Percentiles rank a stretch among this genome's conserved stretches.
Evolutionary conservation across 2,797 vertebrate genomes (phyloP).

Genomic region (Etheostoma perlongum): DNA sequence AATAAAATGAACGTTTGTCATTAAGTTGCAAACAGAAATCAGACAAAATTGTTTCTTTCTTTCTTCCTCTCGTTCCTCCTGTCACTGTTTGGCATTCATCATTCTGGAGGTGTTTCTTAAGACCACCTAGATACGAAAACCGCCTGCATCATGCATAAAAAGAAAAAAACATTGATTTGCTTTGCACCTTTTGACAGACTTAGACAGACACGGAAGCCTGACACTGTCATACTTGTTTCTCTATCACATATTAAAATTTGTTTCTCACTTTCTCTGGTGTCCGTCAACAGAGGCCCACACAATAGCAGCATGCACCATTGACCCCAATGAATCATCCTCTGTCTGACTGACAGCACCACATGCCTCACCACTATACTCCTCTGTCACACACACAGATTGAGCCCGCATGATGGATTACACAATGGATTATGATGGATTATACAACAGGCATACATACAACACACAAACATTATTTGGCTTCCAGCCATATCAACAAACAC

Average conservation of each 20-base stretch:
- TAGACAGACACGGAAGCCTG: not conserved
- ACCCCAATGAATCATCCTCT: conserved; percentile 60
- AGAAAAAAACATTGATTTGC: conserved; percentile 20
- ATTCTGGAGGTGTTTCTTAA: conserved; percentile 10
- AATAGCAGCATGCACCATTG: conserved; percentile 46
- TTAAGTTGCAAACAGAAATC: not conserved
- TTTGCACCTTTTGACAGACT: conserved; percentile 32
- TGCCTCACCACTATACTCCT: conserved; percentile 41
- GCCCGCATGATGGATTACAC: conserved; percentile 70
- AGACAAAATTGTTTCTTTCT: not conserved
- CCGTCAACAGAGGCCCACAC: conserved; percentile 40
- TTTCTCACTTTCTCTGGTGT: conserved; percentile 34
- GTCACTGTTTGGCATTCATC: conserved; percentile 17
- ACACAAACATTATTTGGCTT: conserved; percentile 34
- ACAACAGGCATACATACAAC: conserved; percentile 39
- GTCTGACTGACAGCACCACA: conserved; percentile 58
- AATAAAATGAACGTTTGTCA: not conserved
- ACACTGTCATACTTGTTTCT: conserved; percentile 12
- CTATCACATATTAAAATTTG: conserved; percentile 36
- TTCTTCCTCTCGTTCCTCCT: not conserved
- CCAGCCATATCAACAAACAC: conserved; percentile 10
- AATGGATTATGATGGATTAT: conserved; percentile 75
- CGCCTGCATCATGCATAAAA: conserved; percentile 3
- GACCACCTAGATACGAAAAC: conserved; percentile 14
- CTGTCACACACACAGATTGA: conserved; percentile 65